Evolutionary conservation across 2,113 vertebrate genomes (phyloP).

Genomic region (Malurus elegans): DNA sequence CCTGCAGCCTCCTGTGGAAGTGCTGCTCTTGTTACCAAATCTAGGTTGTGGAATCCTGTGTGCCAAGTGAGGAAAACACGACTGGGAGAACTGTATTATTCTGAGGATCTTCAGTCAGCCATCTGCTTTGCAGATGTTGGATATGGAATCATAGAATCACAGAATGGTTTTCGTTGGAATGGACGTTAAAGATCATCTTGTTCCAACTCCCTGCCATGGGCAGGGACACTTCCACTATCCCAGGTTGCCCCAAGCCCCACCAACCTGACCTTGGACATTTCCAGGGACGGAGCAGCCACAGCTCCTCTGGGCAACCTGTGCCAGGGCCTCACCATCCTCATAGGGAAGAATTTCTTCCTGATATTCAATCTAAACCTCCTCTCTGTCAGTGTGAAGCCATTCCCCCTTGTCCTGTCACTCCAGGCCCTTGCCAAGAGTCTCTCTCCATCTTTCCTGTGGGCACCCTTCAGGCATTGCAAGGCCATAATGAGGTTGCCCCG

Average conservation of each 20-base stretch:
- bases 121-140: background rate
- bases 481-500: accelerated
- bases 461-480: background rate
- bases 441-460: background rate
- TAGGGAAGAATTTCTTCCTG: background rate
- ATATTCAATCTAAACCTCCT: background rate
- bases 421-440: background rate
- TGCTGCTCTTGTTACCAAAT: background rate
- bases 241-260: background rate
- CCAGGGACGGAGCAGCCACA: background rate
- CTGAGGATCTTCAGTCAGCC: background rate
- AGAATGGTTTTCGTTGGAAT: background rate
- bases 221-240: background rate
- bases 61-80: background rate
- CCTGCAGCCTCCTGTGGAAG: background rate
- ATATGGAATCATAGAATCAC: background rate
- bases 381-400: background rate
- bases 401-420: background rate
- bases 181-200: background rate
- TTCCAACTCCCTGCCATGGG: background rate
- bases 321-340: background rate
- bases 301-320: background rate
- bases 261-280: background rate
- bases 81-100: background rate
- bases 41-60: background rate